phyloP scores from a whole-genome alignment of 2,113 vertebrate species.

The Thalassoma bifasciatum region DNA sequence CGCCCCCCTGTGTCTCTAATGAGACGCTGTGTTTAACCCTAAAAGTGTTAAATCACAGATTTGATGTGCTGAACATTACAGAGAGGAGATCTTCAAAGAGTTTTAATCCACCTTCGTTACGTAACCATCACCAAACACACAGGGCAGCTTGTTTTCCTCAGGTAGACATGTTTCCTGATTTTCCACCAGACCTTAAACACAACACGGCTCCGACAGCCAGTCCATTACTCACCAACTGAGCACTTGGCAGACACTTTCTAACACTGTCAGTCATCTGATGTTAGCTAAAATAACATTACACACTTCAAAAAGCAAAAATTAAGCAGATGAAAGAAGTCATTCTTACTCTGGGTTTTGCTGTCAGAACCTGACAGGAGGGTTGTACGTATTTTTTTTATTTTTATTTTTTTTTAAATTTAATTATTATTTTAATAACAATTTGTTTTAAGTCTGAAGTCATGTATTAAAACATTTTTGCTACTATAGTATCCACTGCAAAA shows the following conservation, averaged over 20 bases:
- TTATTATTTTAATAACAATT: no score
- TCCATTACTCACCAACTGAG: conserved; percentile 13
- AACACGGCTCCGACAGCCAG: conserved; percentile 15
- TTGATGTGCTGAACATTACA: conserved; percentile 34
- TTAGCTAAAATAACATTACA: not conserved
- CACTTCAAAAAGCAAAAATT: not conserved
- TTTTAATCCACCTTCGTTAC: conserved; percentile 36
- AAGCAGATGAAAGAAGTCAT: no score
- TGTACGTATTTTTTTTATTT: no score
- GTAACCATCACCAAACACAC: conserved; percentile 23
- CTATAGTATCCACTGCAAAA: no score
- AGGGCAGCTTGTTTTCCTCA: conserved; percentile 40
- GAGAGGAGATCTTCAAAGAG: conserved; percentile 20
- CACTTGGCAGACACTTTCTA: not conserved
- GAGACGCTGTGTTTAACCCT: conserved; percentile 16
- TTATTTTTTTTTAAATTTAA: no score
- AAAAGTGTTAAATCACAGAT: not conserved
- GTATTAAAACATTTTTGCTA: no score
- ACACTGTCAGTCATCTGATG: not conserved
- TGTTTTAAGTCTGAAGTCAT: no score
- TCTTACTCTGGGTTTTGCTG: no score
- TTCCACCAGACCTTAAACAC: conserved; percentile 39
- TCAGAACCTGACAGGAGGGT: no score
- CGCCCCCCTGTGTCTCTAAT: conserved; percentile 31
- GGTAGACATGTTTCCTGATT: conserved; percentile 39